Evolutionary conservation across 2,888 invertebrate genomes (phyloP), one percentile per base, ranked within the genome.

Genomic region (Polyploca ridens): DNA sequence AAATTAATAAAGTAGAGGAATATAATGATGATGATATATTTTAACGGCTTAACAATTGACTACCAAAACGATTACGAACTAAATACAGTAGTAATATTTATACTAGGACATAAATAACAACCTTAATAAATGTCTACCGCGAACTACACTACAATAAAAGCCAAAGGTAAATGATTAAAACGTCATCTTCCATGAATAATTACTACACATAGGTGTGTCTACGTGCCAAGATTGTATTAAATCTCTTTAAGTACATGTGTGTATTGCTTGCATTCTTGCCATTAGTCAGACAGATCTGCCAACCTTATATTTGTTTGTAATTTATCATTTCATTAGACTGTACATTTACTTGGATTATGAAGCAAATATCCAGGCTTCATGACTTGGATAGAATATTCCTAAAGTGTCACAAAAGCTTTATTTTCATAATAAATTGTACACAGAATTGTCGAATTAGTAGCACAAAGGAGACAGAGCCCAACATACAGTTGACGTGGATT

Each of bases 191-290:
- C 54, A 54, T 19, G 10, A 54, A 13, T 41, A 41, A 54, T 54
- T 54, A 54, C 54, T 19, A 10, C 54, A 54, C 54, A 16, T 54
- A 54, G 54, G 54, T 54, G 54, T 19, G 54, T 54, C 54, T 19
- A 19, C 16, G 54, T 54, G 54, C 54, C 54, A 54, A 54, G 54
- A 10, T 10, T 54, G 19, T 54, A 54, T 19, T 54, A 19, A 54
- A 54, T 19, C 54, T 54, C 54, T 54, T 19, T 54, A n/a, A 49
- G 14, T 27, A 27, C 7, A 54, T 19, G 54, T 19, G 7, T 54
- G 54, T 19, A 19, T 54, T 8, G 10, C n/a, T 10, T 16, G 16
- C 10, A 16, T 19, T 19, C 54, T 3, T 19, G 54, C 54, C 54
- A 19, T 54, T 19, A 54, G 7, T 54, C 19, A 19, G 54, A 19